Evolutionary conservation across 2,888 invertebrate genomes (phyloP).

Genomic region (Bruchidius siliquastri): DNA sequence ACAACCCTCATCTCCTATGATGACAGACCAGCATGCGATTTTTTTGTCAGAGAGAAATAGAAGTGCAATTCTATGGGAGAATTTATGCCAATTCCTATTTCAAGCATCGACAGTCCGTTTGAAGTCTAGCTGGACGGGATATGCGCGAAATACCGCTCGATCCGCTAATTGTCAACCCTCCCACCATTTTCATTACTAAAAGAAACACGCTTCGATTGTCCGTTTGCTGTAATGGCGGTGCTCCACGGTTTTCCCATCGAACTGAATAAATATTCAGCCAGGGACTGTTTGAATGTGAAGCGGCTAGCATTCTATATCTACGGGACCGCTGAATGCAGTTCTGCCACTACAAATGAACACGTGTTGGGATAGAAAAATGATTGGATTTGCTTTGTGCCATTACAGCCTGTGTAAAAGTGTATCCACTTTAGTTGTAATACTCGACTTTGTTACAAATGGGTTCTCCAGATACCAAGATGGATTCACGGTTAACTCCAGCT

Average conservation of each 20-base stretch:
- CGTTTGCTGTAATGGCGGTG: neutral
- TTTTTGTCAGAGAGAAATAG: no score
- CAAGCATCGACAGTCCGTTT: neutral
- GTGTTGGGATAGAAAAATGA: neutral
- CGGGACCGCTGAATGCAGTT: neutral
- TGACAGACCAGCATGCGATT: no score
- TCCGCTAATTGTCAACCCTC: neutral
- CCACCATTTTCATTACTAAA: neutral
- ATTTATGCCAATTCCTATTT: no score
- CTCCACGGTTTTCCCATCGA: neutral
- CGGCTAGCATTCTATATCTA: neutral
- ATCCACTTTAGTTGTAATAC: no score
- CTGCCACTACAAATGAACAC: neutral
- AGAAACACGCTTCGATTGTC: neutral
- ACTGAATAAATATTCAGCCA: neutral
- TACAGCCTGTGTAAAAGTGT: neutral
- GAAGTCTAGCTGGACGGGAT: neutral
- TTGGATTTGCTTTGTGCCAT: neutral
- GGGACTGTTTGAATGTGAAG: neutral
- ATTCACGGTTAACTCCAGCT: no score
- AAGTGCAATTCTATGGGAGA: no score
- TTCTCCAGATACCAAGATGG: no score
- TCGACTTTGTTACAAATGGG: no score
- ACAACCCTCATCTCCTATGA: no score
- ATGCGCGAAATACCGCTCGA: neutral